Percentiles rank a stretch among this genome's conserved stretches.
These are phyloP conservation scores for Lampris megalopsis DNA, from an alignment of 2,113 vertebrate genomes.

Conservation along the genomic window DNA sequence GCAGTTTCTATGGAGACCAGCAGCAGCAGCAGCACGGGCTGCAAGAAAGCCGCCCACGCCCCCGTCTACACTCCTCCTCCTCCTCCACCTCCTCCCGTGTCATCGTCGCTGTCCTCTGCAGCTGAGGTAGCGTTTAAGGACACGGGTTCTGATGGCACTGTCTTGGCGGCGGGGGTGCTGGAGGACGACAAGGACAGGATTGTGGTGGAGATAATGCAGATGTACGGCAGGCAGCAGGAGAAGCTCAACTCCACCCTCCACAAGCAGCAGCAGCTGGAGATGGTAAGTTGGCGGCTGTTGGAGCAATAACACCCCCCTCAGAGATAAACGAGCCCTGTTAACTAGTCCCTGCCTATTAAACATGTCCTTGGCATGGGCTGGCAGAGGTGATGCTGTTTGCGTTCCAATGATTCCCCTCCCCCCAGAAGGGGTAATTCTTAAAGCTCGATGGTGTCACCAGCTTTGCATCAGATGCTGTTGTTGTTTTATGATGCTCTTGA, in stretches of 20 bases:
- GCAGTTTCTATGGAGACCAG: constrained; percentile 77
- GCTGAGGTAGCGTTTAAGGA: constrained; percentile 66
- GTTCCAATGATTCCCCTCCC: constrained; percentile 24
- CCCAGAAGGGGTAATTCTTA: background rate
- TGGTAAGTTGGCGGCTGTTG: constrained; percentile 82
- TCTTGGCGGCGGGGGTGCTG: constrained; percentile 60
- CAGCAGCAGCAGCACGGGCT: constrained; percentile 69
- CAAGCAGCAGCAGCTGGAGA: constrained; percentile 94
- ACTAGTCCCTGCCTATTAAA: constrained; percentile 36
- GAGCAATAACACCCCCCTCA: constrained; percentile 15
- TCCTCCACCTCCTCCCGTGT: constrained; percentile 24
- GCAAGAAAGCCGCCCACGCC: constrained; percentile 79
- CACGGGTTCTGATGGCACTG: constrained; percentile 65
- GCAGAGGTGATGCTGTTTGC: constrained; percentile 43
- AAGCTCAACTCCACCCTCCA: constrained; percentile 92
- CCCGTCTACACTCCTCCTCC: constrained; percentile 68
- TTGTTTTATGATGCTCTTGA: constrained; percentile 2
- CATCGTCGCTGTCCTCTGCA: constrained; percentile 47
- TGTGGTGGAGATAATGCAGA: constrained; percentile 97
- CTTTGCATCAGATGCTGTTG: constrained; percentile 14
- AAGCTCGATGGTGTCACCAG: background rate
- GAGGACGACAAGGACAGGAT: constrained; percentile 97
- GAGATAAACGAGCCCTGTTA: constrained; percentile 35
- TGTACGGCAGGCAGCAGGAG: constrained; percentile 94
- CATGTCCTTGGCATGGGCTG: constrained; percentile 42